A percentile compares a stretch with the other conserved stretches of the same genome.
Conservation (phyloP, 2,113 vertebrate genomes). For the Prolemur simus region DNA sequence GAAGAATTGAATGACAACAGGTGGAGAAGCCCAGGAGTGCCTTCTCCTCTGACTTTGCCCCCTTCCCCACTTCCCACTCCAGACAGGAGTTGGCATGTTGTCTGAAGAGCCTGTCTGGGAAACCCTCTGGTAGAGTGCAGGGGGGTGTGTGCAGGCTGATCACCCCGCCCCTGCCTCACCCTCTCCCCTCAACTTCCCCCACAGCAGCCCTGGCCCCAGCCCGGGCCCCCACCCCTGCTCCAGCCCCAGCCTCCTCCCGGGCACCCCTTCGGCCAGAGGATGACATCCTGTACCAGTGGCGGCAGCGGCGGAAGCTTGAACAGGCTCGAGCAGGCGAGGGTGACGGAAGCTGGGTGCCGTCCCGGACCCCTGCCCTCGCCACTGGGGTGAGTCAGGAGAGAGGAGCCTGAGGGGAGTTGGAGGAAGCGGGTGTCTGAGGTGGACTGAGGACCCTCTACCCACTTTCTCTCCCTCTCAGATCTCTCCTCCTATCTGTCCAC, state of each 20-base stretch:
- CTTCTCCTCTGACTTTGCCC: background rate
- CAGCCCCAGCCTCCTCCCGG: background rate
- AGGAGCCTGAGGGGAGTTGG: background rate
- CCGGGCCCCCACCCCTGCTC: background rate
- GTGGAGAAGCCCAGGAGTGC: background rate
- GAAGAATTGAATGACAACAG: background rate
- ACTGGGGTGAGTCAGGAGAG: conserved; percentile 10
- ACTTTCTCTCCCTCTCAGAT: background rate
- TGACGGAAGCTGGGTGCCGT: conserved; percentile 50
- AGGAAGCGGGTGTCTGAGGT: background rate
- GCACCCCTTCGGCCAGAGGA: conserved; percentile 82
- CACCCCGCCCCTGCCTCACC: background rate
- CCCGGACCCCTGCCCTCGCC: background rate
- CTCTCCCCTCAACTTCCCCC: background rate
- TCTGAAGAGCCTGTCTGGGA: background rate
- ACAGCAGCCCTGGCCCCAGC: conserved; percentile 19
- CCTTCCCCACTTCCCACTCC: background rate
- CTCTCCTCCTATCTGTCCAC: background rate
- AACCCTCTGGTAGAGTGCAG: too few species aligned
- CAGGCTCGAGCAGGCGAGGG: conserved; percentile 80
- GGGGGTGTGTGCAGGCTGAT: background rate
- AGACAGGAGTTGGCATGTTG: background rate
- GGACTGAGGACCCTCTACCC: background rate
- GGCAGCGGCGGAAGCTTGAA: conserved; percentile 91
- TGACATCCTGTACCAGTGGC: conserved; percentile 94